Base-by-base conservation (phyloP, 2,888 invertebrate species). In the Tinea pellionella region DNA sequence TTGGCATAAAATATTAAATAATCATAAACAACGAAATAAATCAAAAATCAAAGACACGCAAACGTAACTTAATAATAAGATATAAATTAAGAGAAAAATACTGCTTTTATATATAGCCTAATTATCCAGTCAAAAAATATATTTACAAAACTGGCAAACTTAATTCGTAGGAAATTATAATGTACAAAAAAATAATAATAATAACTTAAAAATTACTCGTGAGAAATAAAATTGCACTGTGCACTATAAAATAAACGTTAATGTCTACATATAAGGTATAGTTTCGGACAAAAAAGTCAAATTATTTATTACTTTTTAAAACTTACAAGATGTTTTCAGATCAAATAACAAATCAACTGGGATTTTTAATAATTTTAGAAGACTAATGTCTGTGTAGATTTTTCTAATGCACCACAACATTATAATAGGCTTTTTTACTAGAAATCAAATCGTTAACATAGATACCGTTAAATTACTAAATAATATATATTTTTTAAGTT, bases 1-100 rank as follows among this genome's bases (percentile, higher is more conserved):
- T 91, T 91, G 91, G 91, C 90, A 91, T 91, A 87, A 86, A 86
- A 86, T 85, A 85, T 84, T 85, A 86, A 60, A 82, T 84, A 24
- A 42, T 79, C 69, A 80, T 80, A 81, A 79, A 79, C 80, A 86
- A 87, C 86, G 85, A 83, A 86, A 86, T 81, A 75, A 75, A 72
- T 79, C 75, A 29, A 80, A 78, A 80, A 73, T 77, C 78, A 82
- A 78, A 82, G 75, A 78, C 78, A 81, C 80, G 69, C 72, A 75
- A 79, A 81, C 78, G 75, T 73, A 78, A 73, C 83, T 84, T 84
- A 86, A 59, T 74, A 57, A 30, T 59, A 43, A 82, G 78, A 74
- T 73, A 87, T 87, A 87, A 87, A 85, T 87, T 86, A 86, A 73
- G 75, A n/a, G 16, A 59, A 59, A 81, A 87, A 86, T 86, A 86